phyloP scores from a whole-genome alignment of 2,797 vertebrate species.

The Gila robusta region DNA sequence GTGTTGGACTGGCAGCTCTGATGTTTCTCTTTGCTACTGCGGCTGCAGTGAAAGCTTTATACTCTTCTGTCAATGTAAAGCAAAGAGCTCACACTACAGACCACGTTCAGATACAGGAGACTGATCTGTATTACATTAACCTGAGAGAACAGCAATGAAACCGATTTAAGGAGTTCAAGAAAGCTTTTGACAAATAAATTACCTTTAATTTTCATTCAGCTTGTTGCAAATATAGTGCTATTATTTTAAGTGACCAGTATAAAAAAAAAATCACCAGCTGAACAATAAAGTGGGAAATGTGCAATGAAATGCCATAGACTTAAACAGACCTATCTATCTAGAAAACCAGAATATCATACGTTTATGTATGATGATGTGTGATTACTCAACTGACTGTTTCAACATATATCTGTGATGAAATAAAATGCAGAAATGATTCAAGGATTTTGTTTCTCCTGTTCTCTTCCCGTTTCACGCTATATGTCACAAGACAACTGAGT shows the following conservation, averaged over 20 bases:
- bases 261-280: neutral
- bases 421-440: neutral
- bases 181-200: neutral
- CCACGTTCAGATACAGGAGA: neutral
- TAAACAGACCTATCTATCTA: neutral
- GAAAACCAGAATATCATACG: neutral
- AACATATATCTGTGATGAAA: neutral
- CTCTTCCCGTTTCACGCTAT: neutral
- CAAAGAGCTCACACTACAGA: neutral
- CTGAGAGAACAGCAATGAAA: neutral
- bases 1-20: constrained; percentile 34
- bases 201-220: neutral
- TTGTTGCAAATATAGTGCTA: neutral
- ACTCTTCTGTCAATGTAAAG: neutral
- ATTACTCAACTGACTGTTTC: neutral
- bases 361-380: neutral
- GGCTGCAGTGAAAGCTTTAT: neutral
- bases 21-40: constrained; percentile 22
- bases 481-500: neutral
- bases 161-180: neutral
- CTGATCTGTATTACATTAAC: neutral
- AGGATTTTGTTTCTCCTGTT: neutral
- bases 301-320: neutral
- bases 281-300: neutral
- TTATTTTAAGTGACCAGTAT: neutral